Conservation (phyloP, 2,888 invertebrate species). For the Ectobius pallidus region DNA sequence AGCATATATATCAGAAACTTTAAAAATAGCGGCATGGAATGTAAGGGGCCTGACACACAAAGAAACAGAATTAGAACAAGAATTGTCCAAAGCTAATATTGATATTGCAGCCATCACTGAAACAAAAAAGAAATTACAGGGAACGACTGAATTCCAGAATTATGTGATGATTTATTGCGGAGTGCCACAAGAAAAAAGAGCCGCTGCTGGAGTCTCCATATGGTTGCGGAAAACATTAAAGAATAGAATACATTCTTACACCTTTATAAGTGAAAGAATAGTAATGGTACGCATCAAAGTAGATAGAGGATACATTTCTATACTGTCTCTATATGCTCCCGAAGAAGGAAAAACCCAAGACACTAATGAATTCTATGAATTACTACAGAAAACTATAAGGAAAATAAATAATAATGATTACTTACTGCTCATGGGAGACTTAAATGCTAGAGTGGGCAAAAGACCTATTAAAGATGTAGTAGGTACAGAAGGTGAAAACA, state of each 20-base stretch:
- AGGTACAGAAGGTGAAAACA: neutral
- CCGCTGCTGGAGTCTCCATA: neutral
- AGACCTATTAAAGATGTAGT: neutral
- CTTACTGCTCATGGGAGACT: neutral
- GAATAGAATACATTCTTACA: neutral
- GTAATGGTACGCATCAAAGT: neutral
- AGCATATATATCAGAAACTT: no score
- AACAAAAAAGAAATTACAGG: neutral
- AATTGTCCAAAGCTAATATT: neutral
- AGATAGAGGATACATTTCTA: neutral
- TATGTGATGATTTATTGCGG: neutral
- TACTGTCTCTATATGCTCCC: neutral
- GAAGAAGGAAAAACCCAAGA: neutral
- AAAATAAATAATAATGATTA: neutral
- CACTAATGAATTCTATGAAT: neutral
- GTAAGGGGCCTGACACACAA: no score
- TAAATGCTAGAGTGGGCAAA: neutral
- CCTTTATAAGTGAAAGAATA: neutral
- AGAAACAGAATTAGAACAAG: neutral
- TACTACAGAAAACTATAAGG: neutral
- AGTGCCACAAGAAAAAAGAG: neutral
- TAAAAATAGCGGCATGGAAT: no score
- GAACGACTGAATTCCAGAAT: neutral
- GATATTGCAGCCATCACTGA: neutral
- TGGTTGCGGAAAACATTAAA: neutral